phyloP scores from a whole-genome alignment of 2,888 invertebrate genomes.

The Aleiodes leptofemur region DNA sequence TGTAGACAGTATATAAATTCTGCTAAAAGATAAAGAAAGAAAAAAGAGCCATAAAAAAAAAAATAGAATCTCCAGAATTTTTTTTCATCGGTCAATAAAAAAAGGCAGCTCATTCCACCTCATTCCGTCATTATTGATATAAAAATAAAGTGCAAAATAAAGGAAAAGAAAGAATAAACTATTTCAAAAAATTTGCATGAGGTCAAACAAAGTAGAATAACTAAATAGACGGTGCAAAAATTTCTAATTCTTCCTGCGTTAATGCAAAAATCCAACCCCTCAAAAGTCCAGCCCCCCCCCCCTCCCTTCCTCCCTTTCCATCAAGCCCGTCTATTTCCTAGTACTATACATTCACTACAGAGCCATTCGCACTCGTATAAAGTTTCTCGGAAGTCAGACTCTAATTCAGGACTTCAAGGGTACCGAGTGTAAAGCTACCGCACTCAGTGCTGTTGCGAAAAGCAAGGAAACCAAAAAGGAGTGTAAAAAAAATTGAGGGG shows the following conservation, averaged over 20 bases:
- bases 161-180: too few relatives aligned
- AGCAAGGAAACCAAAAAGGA: conserved; percentile 31
- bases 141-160: too few relatives aligned
- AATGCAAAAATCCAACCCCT: conserved; percentile 35
- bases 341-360: conserved; percentile 40
- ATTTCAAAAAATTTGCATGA: too few relatives aligned
- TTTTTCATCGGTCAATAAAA: too few relatives aligned
- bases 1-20: too few relatives aligned
- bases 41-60: too few relatives aligned
- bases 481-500: conserved; percentile 8
- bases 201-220: too few relatives aligned
- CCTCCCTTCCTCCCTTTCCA: conserved; percentile 39
- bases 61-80: too few relatives aligned
- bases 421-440: conserved; percentile 9
- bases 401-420: conserved; percentile 15
- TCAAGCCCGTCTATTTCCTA: conserved; percentile 47
- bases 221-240: neutral
- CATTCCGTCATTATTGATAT: too few relatives aligned
- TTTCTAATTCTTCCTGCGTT: neutral
- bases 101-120: too few relatives aligned
- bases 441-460: conserved; percentile 44
- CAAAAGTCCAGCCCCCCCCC: neutral
- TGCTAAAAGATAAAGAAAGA: too few relatives aligned
- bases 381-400: conserved; percentile 22
- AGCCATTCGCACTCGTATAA: neutral